Conservation (phyloP, 2,113 vertebrate species). For the Chaetodon auriga region DNA sequence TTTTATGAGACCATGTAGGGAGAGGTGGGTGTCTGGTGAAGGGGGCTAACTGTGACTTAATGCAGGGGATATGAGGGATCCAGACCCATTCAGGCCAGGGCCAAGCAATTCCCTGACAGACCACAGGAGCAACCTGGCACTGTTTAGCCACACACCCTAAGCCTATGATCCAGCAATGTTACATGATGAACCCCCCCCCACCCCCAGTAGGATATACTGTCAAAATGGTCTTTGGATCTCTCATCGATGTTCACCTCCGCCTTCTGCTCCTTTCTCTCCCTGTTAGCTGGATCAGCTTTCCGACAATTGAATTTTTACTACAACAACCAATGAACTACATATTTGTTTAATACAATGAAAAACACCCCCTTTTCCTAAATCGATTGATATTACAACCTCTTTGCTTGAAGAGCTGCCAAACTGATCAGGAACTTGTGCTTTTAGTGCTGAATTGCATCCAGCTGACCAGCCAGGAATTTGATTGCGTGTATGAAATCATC, state of each 20-base stretch:
- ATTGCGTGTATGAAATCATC: slow-evolving; percentile 81
- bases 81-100: slow-evolving; percentile 56
- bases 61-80: slow-evolving; percentile 25
- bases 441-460: slow-evolving; percentile 64
- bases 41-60: not conserved
- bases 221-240: not conserved
- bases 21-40: slow-evolving; percentile 10
- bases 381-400: not conserved
- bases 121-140: slow-evolving; percentile 67
- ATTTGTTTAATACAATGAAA: slow-evolving; percentile 13
- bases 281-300: slow-evolving; percentile 10
- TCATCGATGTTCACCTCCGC: not conserved
- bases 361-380: not conserved
- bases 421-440: slow-evolving; percentile 55
- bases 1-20: slow-evolving; percentile 29
- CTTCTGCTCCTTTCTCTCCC: not conserved
- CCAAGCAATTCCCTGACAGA: slow-evolving; percentile 67
- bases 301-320: slow-evolving; percentile 28
- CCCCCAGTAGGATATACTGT: not conserved
- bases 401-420: not conserved
- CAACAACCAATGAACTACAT: slow-evolving; percentile 39
- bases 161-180: slow-evolving; percentile 56
- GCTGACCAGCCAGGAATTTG: slow-evolving; percentile 78
- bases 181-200: slow-evolving; percentile 12
- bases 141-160: slow-evolving; percentile 73